phyloP scores from a whole-genome alignment of 2,888 invertebrate species.

The Drosophila melanocephala region DNA sequence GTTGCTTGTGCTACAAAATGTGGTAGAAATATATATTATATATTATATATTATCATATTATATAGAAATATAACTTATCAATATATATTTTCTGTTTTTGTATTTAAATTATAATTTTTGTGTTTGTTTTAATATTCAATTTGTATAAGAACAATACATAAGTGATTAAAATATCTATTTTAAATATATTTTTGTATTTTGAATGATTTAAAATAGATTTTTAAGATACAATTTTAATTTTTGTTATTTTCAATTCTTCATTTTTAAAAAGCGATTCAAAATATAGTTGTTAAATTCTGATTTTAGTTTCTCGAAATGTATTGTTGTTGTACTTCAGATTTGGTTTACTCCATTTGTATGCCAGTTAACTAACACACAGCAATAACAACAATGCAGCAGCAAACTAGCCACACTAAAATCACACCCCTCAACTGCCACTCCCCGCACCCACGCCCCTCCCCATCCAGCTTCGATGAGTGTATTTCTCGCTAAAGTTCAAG shows the following conservation, averaged over 20 bases:
- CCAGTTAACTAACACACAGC: slow-evolving; percentile 1
- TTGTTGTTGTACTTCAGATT: neutral
- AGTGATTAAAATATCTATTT: neutral
- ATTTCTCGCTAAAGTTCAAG: slow-evolving; percentile 31
- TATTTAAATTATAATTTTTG: neutral
- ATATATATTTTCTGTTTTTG: neutral
- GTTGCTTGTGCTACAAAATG: neutral
- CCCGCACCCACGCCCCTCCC: neutral
- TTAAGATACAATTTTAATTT: neutral
- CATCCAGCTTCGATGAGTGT: neutral
- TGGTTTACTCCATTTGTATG: neutral
- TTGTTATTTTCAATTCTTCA: neutral
- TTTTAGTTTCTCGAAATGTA: neutral
- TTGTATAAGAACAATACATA: neutral
- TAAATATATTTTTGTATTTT: neutral
- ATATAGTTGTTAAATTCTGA: too few species aligned
- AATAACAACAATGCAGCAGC: neutral
- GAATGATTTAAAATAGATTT: neutral
- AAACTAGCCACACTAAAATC: neutral
- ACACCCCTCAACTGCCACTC: neutral
- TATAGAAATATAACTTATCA: neutral
- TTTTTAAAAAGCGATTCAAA: neutral
- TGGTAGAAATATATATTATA: neutral
- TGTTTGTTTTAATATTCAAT: neutral
- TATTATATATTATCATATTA: neutral